Percentiles rank a stretch among this genome's conserved stretches.
Conservation (phyloP, 2,113 vertebrate species). For the Leucopsar rothschildi region DNA sequence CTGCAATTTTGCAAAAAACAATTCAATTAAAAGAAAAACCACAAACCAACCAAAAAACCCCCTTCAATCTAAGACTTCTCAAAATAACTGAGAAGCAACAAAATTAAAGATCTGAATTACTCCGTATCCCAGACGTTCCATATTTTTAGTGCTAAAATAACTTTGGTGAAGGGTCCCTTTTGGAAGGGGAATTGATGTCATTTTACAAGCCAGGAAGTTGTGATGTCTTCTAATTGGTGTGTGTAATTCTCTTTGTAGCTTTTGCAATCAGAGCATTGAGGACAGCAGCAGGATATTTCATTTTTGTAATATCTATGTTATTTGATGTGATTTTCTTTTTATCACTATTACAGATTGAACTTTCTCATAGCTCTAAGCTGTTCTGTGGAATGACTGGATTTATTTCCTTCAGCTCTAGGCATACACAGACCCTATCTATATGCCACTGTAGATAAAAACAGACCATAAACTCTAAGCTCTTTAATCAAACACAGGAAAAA, state of each 20-base stretch:
- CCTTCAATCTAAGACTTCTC: background rate
- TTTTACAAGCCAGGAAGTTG: background rate
- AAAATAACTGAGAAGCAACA: background rate
- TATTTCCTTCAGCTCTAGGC: background rate
- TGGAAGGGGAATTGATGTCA: background rate
- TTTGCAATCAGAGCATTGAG: background rate
- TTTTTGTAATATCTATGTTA: background rate
- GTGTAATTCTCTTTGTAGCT: background rate
- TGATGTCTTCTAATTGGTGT: background rate
- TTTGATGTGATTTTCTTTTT: background rate
- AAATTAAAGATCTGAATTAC: background rate
- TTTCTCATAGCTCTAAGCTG: background rate
- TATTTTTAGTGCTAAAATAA: background rate
- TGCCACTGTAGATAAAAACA: background rate
- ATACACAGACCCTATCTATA: background rate
- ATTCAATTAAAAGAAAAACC: background rate
- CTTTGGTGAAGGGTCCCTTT: background rate
- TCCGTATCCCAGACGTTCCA: background rate
- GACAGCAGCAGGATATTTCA: background rate
- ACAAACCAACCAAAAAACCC: background rate
- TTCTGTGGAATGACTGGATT: background rate
- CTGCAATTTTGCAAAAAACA: background rate
- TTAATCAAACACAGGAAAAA: slow-evolving; percentile 3
- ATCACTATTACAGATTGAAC: background rate
- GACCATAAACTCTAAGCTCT: background rate